These are phyloP conservation scores for Scytalopus superciliaris DNA, from an alignment of 2,113 vertebrate genomes.

Conservation along the genomic window DNA sequence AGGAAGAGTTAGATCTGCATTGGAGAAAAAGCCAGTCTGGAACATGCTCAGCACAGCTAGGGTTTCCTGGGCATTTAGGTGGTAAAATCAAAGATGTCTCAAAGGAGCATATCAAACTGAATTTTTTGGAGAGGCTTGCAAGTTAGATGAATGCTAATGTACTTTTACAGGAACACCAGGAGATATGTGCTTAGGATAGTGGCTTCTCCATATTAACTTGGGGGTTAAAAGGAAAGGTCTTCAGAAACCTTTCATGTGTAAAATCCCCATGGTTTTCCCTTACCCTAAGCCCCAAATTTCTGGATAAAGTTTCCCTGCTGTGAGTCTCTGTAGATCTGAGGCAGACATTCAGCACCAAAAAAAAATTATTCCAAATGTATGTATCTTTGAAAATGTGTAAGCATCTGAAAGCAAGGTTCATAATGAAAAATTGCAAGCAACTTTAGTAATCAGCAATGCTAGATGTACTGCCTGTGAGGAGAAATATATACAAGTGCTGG, in stretches of 20 bases:
- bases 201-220: background rate
- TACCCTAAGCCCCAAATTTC: background rate
- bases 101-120: conserved; percentile 4
- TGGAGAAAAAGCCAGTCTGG: background rate
- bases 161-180: background rate
- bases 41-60: background rate
- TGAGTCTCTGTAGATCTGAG: background rate
- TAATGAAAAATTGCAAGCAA: background rate
- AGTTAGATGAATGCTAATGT: background rate
- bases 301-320: background rate
- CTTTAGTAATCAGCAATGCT: background rate
- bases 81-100: background rate
- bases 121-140: background rate
- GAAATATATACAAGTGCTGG: background rate
- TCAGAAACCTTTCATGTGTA: background rate
- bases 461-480: background rate
- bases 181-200: background rate
- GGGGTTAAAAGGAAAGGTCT: background rate
- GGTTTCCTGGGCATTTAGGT: background rate
- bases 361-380: background rate
- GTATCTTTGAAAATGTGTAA: background rate
- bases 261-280: background rate
- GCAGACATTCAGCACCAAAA: background rate
- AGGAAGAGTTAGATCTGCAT: background rate
- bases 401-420: background rate